Conservation (phyloP, 2,888 invertebrate species). For the Acholoe squamosa region DNA sequence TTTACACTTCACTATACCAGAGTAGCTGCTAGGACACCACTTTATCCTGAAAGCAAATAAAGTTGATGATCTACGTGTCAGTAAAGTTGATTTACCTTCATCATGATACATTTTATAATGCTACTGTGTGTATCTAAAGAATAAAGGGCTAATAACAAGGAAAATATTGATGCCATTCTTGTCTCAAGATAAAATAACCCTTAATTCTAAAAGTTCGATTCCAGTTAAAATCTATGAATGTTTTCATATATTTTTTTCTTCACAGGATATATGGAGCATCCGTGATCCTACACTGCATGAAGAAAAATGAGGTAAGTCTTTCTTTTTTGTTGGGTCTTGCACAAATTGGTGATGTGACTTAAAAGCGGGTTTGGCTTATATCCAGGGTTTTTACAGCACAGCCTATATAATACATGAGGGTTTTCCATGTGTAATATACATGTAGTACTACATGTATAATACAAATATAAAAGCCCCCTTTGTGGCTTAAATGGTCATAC, state of each 20-base stretch:
- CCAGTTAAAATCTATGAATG: no score
- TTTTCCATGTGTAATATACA: background rate
- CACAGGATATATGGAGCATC: constrained; percentile 43
- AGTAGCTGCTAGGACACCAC: no score
- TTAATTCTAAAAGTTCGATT: no score
- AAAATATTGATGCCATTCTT: background rate
- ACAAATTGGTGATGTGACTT: background rate
- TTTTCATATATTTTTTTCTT: no score
- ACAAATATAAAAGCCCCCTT: background rate
- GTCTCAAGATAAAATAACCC: no score
- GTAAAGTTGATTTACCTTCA: background rate
- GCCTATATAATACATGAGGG: background rate
- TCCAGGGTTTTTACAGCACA: background rate
- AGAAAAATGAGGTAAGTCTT: constrained; percentile 1
- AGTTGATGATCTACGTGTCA: background rate
- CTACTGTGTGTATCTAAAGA: background rate
- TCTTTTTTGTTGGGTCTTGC: background rate
- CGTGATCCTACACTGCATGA: constrained; percentile 30
- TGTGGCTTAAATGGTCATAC: background rate
- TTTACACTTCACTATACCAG: background rate
- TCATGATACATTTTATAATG: background rate
- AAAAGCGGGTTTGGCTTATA: background rate
- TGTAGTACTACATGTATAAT: background rate
- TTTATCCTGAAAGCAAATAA: no score
- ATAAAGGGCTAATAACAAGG: background rate